Evolutionary conservation across 2,888 invertebrate genomes (phyloP).

Genomic region (Onthophagus sagittarius): DNA sequence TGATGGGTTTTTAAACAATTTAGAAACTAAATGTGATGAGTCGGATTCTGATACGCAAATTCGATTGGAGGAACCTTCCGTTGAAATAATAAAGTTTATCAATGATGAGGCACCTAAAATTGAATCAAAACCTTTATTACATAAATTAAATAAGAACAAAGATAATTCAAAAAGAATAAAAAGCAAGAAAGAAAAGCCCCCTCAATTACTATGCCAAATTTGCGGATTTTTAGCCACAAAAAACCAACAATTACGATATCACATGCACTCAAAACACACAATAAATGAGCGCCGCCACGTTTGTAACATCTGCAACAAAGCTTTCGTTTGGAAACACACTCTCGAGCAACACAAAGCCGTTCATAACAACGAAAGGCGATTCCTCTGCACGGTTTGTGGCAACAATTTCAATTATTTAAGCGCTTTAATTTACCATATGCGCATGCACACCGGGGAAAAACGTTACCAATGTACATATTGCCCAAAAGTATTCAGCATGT

Average conservation of each 20-base stretch:
- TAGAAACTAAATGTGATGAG: conserved; percentile 33
- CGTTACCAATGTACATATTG: conserved; percentile 36
- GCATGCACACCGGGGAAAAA: conserved; percentile 36
- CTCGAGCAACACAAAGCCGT: conserved; percentile 73
- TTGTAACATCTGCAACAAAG: conserved; percentile 64
- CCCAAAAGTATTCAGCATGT: conserved; percentile 33
- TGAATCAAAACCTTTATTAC: too few relatives aligned
- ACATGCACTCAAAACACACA: conserved; percentile 44
- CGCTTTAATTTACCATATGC: conserved; percentile 37
- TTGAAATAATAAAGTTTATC: conserved; percentile 11
- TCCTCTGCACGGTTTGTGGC: conserved; percentile 74
- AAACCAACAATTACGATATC: conserved; percentile 30
- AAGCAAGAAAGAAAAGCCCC: conserved; percentile 7
- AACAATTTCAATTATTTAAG: conserved; percentile 82
- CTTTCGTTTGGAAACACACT: conserved; percentile 64
- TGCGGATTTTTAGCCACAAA: conserved; percentile 33
- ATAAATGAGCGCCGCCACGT: conserved; percentile 48
- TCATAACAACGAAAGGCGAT: conserved; percentile 71
- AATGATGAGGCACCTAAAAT: too few relatives aligned
- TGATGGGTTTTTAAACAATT: conserved; percentile 34
- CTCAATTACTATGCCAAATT: conserved; percentile 31
- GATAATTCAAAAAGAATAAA: too few relatives aligned
- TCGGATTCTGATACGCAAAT: neutral
- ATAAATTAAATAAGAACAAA: too few relatives aligned
- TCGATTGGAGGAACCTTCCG: neutral